Evolutionary conservation across 2,113 vertebrate genomes (phyloP).

Genomic region (Chloropsis hardwickii): DNA sequence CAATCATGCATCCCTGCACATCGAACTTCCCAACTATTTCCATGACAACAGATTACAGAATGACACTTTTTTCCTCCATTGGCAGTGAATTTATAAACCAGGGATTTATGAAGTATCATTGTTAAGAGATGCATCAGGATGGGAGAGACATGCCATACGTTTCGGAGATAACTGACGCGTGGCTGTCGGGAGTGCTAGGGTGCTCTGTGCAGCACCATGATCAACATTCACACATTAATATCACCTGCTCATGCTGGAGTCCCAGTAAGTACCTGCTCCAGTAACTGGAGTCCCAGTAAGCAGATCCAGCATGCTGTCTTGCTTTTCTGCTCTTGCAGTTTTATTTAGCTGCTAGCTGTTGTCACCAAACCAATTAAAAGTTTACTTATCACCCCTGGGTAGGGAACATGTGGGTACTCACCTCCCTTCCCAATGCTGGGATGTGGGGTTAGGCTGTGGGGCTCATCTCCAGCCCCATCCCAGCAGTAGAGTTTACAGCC

Average conservation of each 20-base stretch:
- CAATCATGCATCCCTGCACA: not conserved
- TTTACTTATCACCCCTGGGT: not conserved
- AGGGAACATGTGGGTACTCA: not conserved
- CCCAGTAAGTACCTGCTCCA: not conserved
- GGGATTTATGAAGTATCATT: constrained; percentile 54
- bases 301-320: not conserved
- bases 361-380: not conserved
- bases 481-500: not conserved
- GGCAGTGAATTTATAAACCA: constrained; percentile 54
- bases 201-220: not conserved
- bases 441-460: not conserved
- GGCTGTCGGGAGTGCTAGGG: constrained; percentile 5
- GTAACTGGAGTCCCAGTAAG: not conserved
- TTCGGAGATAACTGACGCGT: constrained; percentile 52
- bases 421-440: not conserved
- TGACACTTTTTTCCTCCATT: constrained; percentile 35
- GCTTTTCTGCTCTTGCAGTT: constrained; percentile 27
- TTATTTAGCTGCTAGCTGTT: not conserved
- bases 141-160: not conserved
- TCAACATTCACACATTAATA: constrained; percentile 28
- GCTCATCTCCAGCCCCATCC: not conserved
- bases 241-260: not conserved
- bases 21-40: constrained; percentile 57
- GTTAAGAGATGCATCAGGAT: constrained; percentile 51
- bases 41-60: constrained; percentile 61